These are phyloP conservation scores for Zingel zingel DNA, from an alignment of 2,113 vertebrate species.

Conservation along the genomic window DNA sequence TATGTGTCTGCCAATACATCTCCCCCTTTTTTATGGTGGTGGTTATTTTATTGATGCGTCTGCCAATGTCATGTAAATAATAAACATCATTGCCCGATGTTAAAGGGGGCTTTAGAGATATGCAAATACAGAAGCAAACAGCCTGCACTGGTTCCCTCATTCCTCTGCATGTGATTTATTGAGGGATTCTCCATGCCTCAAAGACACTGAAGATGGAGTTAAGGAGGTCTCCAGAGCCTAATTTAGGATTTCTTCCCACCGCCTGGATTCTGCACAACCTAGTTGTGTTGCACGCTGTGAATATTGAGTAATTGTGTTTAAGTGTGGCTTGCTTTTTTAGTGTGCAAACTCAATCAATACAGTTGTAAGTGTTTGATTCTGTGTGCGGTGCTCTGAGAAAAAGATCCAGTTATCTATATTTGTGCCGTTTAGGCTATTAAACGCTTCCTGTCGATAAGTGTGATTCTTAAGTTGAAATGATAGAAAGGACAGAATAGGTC, in stretches of 20 bases:
- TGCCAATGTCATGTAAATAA: constrained; percentile 35
- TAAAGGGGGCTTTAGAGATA: constrained; percentile 25
- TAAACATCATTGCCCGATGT: constrained; percentile 34
- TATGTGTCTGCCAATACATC: constrained; percentile 32
- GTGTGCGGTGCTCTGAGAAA: constrained; percentile 19
- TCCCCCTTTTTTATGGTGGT: constrained; percentile 30
- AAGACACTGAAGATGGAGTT: constrained; percentile 69
- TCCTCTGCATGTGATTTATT: constrained; percentile 72
- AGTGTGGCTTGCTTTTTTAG: constrained; percentile 51
- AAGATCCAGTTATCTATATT: background rate
- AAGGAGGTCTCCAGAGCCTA: constrained; percentile 77
- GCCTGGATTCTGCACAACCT: constrained; percentile 50
- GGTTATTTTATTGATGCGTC: constrained; percentile 44
- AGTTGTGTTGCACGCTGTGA: constrained; percentile 48
- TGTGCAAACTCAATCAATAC: constrained; percentile 57
- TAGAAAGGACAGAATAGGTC: constrained; percentile 2
- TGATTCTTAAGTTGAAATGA: constrained; percentile 9
- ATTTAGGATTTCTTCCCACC: constrained; percentile 78
- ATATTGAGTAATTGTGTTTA: constrained; percentile 67
- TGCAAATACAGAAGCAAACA: constrained; percentile 57
- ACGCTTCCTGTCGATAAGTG: background rate
- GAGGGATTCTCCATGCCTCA: constrained; percentile 62
- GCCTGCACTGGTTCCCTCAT: constrained; percentile 50
- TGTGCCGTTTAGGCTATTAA: constrained; percentile 28
- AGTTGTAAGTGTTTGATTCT: constrained; percentile 54